These are phyloP conservation scores for Stegodyphus dumicola DNA, from an alignment of 1,140 invertebrate species.

Conservation along the genomic window DNA sequence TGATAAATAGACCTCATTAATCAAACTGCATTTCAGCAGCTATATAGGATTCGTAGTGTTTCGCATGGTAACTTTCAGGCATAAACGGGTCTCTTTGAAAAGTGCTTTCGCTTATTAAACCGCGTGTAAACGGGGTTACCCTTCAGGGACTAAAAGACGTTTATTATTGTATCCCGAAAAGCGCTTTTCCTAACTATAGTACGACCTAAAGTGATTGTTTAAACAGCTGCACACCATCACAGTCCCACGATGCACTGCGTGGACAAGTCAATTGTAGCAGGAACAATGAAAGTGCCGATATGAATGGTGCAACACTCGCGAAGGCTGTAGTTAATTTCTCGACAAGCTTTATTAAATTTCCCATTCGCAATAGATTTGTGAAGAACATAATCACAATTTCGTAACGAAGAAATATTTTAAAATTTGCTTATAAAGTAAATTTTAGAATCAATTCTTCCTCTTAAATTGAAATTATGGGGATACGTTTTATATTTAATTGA, in stretches of 20 bases:
- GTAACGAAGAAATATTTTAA: no score
- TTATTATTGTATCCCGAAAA: slow-evolving; percentile 4
- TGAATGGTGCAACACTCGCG: slow-evolving; percentile 9
- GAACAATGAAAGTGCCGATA: slow-evolving; percentile 1
- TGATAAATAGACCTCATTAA: slow-evolving; percentile 10
- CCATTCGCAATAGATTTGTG: neutral
- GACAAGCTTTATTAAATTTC: slow-evolving; percentile 1
- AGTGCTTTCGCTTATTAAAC: slow-evolving; percentile 14
- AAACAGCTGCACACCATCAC: slow-evolving; percentile 23
- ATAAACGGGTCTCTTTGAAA: slow-evolving; percentile 17
- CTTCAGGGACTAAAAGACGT: neutral
- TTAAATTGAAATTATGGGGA: no score
- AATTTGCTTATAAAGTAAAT: no score
- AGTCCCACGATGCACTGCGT: neutral
- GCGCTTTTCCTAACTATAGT: neutral
- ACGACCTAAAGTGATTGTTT: slow-evolving; percentile 9
- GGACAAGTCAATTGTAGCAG: slow-evolving; percentile 4
- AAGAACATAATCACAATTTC: no score
- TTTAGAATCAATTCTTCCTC: no score
- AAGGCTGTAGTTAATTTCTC: slow-evolving; percentile 1
- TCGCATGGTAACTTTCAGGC: neutral
- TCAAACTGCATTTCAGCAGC: neutral
- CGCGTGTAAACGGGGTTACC: neutral
- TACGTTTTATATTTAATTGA: no score
- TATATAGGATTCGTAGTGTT: neutral